Conservation (phyloP, 30 jellyfish, hydroid and myxozoan species). For the Turritopsis dohrnii region DNA sequence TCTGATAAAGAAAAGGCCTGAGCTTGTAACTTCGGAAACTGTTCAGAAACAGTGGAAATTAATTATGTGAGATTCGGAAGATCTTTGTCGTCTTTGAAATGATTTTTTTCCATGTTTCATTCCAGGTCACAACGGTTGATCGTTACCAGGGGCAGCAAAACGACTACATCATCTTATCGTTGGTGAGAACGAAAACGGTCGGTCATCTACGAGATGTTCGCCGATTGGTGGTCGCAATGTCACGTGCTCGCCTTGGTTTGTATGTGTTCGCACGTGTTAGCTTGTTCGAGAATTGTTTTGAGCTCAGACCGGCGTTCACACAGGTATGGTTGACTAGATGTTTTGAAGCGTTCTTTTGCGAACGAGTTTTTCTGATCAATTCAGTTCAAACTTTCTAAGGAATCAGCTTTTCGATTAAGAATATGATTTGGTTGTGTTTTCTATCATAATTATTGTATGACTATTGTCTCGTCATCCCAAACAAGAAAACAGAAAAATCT, state of each 20-base stretch:
- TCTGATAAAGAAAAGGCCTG: not conserved
- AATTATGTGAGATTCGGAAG: not conserved
- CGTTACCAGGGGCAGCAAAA: slow-evolving; percentile 99
- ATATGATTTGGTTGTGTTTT: not conserved
- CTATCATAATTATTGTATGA: not conserved
- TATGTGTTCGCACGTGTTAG: slow-evolving; percentile 89
- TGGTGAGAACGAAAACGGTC: slow-evolving; percentile 90
- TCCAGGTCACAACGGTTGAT: slow-evolving; percentile 96
- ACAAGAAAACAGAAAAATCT: too few species aligned
- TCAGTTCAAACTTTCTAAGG: too few species aligned
- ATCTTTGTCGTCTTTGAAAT: not conserved
- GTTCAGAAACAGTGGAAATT: not conserved
- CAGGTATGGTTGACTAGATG: slow-evolving; percentile 39
- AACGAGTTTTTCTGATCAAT: not conserved
- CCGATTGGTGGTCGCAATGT: slow-evolving; percentile 98
- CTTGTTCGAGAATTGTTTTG: slow-evolving; percentile 82
- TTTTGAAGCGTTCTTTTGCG: not conserved
- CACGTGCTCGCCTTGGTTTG: slow-evolving; percentile 99
- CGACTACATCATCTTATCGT: slow-evolving; percentile 88
- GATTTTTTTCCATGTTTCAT: not conserved
- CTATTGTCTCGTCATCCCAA: not conserved
- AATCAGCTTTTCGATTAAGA: too few species aligned
- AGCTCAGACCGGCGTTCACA: slow-evolving; percentile 80
- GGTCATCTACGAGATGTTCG: slow-evolving; percentile 98
- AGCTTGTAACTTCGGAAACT: not conserved